These are phyloP conservation scores for Puffinus mauretanicus DNA, from an alignment of 2,113 vertebrate species.

Conservation along the genomic window DNA sequence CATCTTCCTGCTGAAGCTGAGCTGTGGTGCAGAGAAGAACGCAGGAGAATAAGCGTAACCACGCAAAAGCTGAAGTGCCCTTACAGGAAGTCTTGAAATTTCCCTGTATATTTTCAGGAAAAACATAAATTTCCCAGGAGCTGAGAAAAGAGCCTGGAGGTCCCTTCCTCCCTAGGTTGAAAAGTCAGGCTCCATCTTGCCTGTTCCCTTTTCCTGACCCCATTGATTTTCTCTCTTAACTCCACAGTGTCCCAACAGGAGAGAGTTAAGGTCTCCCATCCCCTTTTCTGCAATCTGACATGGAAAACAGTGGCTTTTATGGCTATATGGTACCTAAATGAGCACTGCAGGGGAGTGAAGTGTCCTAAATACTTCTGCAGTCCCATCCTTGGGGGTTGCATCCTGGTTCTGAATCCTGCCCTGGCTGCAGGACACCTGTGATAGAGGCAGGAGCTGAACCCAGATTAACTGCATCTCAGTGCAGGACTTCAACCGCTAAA, in stretches of 20 bases:
- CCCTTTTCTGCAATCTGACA: not conserved
- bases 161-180: not conserved
- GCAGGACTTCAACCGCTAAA: not conserved
- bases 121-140: not conserved
- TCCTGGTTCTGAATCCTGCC: not conserved
- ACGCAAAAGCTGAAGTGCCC: not conserved
- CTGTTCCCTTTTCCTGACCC: not conserved
- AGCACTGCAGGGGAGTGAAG: not conserved
- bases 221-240: not conserved
- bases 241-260: not conserved
- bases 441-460: not conserved
- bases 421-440: not conserved
- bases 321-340: not conserved
- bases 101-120: not conserved
- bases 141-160: not conserved
- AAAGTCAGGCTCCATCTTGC: not conserved
- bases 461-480: not conserved
- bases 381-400: not conserved
- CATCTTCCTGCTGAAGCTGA: not conserved
- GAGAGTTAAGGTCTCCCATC: not conserved
- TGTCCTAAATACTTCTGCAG: not conserved
- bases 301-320: not conserved
- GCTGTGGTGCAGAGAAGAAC: not conserved
- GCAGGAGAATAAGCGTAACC: not conserved
- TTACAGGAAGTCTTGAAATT: not conserved